Conservation (phyloP, 2,113 vertebrate species). For the Percopsis transmontana region DNA sequence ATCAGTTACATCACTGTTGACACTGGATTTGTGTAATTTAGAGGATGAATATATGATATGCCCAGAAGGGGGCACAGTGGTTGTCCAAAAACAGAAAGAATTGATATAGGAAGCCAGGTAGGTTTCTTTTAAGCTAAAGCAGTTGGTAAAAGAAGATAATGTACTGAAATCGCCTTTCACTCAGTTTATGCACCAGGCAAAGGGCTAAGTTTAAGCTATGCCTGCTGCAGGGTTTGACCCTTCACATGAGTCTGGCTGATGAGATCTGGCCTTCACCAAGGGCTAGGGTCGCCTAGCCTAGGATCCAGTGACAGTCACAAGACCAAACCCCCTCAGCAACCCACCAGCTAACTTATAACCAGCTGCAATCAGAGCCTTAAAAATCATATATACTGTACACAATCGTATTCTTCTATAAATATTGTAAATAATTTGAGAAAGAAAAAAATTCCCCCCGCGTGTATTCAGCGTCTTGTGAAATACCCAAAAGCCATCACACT, state of each 20-base stretch:
- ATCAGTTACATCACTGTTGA: conserved; percentile 25
- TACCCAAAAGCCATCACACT: too few species aligned
- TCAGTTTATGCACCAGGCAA: background rate
- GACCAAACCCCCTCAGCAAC: background rate
- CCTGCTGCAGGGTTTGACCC: background rate
- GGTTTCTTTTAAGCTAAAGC: background rate
- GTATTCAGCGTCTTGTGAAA: too few species aligned
- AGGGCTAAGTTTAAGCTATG: background rate
- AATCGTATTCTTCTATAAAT: too few species aligned
- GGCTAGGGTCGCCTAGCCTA: background rate
- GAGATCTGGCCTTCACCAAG: background rate
- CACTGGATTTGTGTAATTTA: background rate
- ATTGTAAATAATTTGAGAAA: too few species aligned
- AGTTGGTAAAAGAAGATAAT: conserved; percentile 4
- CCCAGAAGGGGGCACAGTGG: conserved; percentile 48
- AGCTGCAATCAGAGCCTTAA: background rate
- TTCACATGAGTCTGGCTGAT: conserved; percentile 6
- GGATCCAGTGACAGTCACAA: background rate
- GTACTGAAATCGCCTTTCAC: background rate
- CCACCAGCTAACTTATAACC: conserved; percentile 12
- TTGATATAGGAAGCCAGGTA: background rate
- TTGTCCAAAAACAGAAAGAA: background rate
- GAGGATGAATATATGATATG: background rate
- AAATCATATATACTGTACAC: too few species aligned
- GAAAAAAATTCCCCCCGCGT: too few species aligned